Conservation (phyloP, 2,888 invertebrate genomes). For the Perizoma flavofasciatum region DNA sequence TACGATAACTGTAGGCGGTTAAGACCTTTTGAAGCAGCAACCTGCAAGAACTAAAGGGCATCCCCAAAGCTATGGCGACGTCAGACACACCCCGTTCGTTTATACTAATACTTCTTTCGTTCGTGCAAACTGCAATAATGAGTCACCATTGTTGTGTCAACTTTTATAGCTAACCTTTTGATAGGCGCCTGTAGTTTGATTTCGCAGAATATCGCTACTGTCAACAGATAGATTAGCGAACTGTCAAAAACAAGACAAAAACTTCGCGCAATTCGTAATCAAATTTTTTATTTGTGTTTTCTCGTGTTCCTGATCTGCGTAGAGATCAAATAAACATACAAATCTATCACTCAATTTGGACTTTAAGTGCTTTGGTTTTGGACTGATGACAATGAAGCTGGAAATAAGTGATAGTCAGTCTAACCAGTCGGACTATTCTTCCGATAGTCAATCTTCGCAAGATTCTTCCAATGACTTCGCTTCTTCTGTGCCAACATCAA, state of each 20-base stretch:
- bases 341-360: conserved; percentile 44
- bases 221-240: conserved; percentile 57
- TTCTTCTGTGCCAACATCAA: conserved; percentile 64
- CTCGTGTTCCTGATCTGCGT: conserved; percentile 31
- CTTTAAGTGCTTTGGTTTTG: conserved; percentile 45
- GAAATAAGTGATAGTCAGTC: conserved; percentile 85
- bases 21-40: conserved; percentile 57
- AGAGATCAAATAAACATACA: conserved; percentile 55
- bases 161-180: too few relatives aligned
- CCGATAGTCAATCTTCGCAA: conserved; percentile 85
- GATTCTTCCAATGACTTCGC: conserved; percentile 80
- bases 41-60: conserved; percentile 71
- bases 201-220: conserved; percentile 54
- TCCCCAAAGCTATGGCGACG: conserved; percentile 75
- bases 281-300: conserved; percentile 29
- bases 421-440: conserved; percentile 85
- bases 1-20: conserved; percentile 54
- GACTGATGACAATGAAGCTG: conserved; percentile 84
- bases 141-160: conserved; percentile 78
- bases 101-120: conserved; percentile 24
- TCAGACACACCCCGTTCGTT: conserved; percentile 52
- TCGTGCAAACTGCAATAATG: conserved; percentile 65
- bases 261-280: conserved; percentile 48
- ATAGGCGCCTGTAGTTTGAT: conserved; percentile 57
- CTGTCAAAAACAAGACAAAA: conserved; percentile 58